phyloP scores from a whole-genome alignment of 1,140 invertebrate genomes.

The Drosophila burlai region DNA sequence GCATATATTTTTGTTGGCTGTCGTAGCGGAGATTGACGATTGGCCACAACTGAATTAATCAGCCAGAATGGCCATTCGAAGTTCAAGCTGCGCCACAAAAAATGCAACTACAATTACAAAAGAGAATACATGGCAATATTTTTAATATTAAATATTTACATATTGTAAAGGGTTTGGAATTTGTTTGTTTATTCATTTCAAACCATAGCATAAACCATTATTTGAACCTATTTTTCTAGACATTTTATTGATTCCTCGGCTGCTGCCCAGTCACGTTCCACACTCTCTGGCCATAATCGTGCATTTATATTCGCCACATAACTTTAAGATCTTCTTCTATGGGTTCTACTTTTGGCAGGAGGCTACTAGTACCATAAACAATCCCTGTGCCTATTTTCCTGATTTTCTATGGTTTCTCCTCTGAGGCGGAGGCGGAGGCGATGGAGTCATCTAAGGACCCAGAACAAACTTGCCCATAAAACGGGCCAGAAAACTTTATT shows the following conservation, averaged over 20 bases:
- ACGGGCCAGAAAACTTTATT: slow-evolving; percentile 58
- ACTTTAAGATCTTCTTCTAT: slow-evolving; percentile 32
- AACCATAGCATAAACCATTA: neutral
- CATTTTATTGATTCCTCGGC: slow-evolving; percentile 11
- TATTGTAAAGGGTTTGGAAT: neutral
- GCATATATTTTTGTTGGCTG: slow-evolving; percentile 38
- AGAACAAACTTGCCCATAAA: slow-evolving; percentile 54
- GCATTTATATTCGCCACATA: slow-evolving; percentile 50
- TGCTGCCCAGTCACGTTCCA: slow-evolving; percentile 26
- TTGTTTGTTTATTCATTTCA: slow-evolving; percentile 5
- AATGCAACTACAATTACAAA: slow-evolving; percentile 25
- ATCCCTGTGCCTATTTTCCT: slow-evolving; percentile 27
- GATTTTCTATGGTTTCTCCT: slow-evolving; percentile 8
- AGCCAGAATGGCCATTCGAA: slow-evolving; percentile 21
- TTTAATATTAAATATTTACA: slow-evolving; percentile 20
- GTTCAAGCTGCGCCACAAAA: slow-evolving; percentile 1
- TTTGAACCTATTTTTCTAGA: slow-evolving; percentile 4
- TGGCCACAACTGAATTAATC: slow-evolving; percentile 49
- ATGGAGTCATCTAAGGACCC: slow-evolving; percentile 17
- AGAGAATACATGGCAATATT: neutral
- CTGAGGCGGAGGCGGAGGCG: neutral
- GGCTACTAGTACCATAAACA: slow-evolving; percentile 8
- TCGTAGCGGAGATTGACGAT: slow-evolving; percentile 26
- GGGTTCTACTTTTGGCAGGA: slow-evolving; percentile 2
- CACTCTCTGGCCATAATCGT: slow-evolving; percentile 32